phyloP scores from a whole-genome alignment of 35 echinoderm and acorn worm genomes.

The Ophiothrix spiculata region DNA sequence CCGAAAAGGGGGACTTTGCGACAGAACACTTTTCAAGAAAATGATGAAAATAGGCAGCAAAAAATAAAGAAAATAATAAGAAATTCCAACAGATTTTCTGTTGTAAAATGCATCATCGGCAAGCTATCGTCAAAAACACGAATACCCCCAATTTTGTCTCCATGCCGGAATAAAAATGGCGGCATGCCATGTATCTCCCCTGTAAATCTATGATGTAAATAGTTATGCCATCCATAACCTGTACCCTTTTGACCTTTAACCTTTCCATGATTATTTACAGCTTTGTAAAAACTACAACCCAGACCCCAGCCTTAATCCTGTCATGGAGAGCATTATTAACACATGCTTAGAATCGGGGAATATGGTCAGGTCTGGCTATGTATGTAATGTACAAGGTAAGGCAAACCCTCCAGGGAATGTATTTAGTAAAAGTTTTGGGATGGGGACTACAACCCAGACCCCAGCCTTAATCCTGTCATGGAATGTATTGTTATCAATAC shows the following conservation, averaged over 20 bases:
- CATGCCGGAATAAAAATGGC: background rate
- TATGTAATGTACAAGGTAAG: background rate
- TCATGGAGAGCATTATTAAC: background rate
- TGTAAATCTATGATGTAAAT: background rate
- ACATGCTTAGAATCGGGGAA: background rate
- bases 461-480: background rate
- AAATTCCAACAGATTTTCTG: no score
- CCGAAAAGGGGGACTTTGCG: no score
- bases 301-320: background rate
- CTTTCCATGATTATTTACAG: background rate
- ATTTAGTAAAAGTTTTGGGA: background rate
- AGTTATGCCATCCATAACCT: background rate
- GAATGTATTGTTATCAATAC: background rate
- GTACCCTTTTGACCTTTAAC: background rate
- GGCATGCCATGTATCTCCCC: background rate
- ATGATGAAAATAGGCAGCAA: no score
- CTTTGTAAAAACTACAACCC: background rate
- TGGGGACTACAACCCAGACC: background rate
- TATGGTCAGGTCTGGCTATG: background rate
- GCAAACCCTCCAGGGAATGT: background rate
- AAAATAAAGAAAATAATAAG: no score
- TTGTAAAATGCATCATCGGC: no score
- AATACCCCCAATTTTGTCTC: background rate
- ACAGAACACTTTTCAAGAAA: no score
- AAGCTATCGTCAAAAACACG: no score